phyloP scores from a whole-genome alignment of 2,113 vertebrate genomes.

The Spilogale gracilis region DNA sequence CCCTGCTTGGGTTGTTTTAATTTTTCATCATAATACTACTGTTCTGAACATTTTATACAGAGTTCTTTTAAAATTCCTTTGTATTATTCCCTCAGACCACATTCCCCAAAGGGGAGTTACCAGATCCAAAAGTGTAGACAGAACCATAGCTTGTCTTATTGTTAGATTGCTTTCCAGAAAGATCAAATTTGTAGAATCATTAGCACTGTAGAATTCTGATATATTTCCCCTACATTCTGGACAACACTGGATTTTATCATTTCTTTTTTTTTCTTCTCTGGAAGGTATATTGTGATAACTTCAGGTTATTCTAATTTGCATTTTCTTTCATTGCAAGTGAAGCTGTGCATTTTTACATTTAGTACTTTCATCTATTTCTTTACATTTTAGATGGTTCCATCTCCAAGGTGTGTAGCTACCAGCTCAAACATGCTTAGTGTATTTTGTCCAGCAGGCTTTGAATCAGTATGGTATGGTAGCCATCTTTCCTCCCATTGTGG shows the following conservation, averaged over 20 bases:
- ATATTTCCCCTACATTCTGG: not conserved
- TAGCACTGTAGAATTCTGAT: slow-evolving; percentile 19
- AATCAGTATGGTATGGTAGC: not conserved
- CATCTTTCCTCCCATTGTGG: not conserved
- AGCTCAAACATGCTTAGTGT: slow-evolving; percentile 26
- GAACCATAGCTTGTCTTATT: slow-evolving; percentile 6
- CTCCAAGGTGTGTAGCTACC: not conserved
- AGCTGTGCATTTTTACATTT: not conserved
- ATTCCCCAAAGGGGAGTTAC: slow-evolving; percentile 4
- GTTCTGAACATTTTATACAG: not conserved
- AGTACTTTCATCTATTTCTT: not conserved
- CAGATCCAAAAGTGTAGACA: not conserved
- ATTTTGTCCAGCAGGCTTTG: slow-evolving; percentile 12
- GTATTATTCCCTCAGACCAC: not conserved
- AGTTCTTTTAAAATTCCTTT: not conserved
- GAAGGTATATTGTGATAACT: slow-evolving; percentile 48
- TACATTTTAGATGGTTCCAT: slow-evolving; percentile 21
- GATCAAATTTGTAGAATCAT: not conserved
- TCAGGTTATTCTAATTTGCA: slow-evolving; percentile 53
- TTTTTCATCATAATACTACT: slow-evolving; percentile 37
- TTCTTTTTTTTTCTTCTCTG: slow-evolving; percentile 34
- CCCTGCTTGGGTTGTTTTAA: slow-evolving; percentile 10
- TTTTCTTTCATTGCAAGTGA: slow-evolving; percentile 33
- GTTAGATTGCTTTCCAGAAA: slow-evolving; percentile 53
- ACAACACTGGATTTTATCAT: slow-evolving; percentile 9